phyloP scores from a whole-genome alignment of 2,888 invertebrate species.

The Trachelus troglodyta region DNA sequence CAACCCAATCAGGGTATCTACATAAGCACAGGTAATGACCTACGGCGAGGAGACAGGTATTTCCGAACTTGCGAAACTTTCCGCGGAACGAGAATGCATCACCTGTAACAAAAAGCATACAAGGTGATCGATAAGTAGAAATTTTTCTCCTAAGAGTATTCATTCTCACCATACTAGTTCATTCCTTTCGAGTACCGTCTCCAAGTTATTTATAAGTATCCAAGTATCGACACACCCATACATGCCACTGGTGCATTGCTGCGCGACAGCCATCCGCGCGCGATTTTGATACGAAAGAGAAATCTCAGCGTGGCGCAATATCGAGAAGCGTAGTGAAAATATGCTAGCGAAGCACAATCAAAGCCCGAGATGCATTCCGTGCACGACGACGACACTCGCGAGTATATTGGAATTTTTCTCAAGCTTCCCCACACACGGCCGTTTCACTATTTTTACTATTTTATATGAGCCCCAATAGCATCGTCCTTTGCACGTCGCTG shows the following conservation, averaged over 20 bases:
- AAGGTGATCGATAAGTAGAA: not conserved
- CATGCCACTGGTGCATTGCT: too few species aligned
- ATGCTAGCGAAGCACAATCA: conserved; percentile 63
- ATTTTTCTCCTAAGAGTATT: not conserved
- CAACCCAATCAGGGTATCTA: not conserved
- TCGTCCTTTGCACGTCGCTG: not conserved
- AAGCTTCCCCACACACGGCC: conserved; percentile 14
- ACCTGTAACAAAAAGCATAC: conserved; percentile 42
- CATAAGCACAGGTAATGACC: not conserved
- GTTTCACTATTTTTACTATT: not conserved
- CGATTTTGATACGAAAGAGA: not conserved
- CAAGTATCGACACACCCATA: too few species aligned
- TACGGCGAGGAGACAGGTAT: not conserved
- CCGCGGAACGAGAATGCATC: conserved; percentile 35
- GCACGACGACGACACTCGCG: conserved; percentile 56
- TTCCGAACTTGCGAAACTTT: not conserved
- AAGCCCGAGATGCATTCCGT: conserved; percentile 60
- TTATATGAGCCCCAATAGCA: not conserved
- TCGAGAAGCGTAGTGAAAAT: conserved; percentile 57
- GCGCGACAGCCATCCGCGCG: not conserved
- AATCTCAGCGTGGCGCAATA: conserved; percentile 38
- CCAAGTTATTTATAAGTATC: not conserved
- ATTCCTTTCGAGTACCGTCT: not conserved
- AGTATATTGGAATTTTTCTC: conserved; percentile 62
- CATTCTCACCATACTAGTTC: not conserved